Evolutionary conservation across 2,888 invertebrate species (phyloP), one percentile per base, ranked within the genome.

Genomic region (Dynastes maya): DNA sequence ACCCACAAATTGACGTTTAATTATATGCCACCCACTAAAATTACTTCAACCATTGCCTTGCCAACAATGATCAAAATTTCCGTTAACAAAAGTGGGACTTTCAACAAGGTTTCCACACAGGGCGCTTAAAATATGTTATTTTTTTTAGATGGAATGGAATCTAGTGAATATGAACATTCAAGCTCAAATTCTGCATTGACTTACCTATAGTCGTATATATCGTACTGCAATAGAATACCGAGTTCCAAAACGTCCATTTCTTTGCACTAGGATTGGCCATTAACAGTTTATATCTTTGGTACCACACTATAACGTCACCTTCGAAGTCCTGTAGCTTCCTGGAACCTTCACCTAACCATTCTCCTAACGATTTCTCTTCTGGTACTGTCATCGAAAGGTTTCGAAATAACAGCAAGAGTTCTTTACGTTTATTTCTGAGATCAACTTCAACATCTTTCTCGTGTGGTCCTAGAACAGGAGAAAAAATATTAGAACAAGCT

Each of bases 201-300:
- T 92, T 85, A 96, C 97, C 97, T 86, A 97, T 97, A 11, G 96
- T 97, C 11, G 97, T 97, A 85, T 94, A 96, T 85, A 97, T 94
- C 32, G 97, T 97, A 61, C 96, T 95, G 82, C 96, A 95, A 84
- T 94, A 97, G 84, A 97, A 96, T 88, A 97, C 92, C 0, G 96
- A 91, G 86, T 96, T 96, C 94, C 94, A 95, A 86, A 96, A 95
- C 0, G 93, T 92, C 97, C 97, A 97, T 0, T 92, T 91, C 82
- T 90, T 91, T 27, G 88, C 87, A 2, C 88, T 89, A 55, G 91
- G 81, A 82, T 87, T 87, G 2, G 84, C 83, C 9, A 84, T 83
- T 61, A 88, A 84, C 1, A 88, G 83, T 32, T 83, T 81, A 74
- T 86, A 81, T 37, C 82, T 85, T 77, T 84, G 81, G 76, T 85